A percentile compares a stretch with the other conserved stretches of the same genome.
phyloP scores from a whole-genome alignment of 2,888 invertebrate species.

The Notodonta ziczac region DNA sequence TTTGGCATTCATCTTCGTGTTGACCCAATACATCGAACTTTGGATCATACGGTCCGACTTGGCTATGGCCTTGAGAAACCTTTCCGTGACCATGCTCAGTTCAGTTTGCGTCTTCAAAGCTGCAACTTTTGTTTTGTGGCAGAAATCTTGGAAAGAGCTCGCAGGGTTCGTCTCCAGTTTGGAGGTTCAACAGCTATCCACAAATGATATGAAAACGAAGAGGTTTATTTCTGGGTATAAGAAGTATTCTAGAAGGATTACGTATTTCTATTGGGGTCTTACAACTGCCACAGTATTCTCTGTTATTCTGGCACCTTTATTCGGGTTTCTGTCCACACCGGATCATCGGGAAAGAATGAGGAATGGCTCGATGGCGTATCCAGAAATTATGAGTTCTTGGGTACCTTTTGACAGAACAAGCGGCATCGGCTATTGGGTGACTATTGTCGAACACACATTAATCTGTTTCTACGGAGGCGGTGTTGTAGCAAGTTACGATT shows the following conservation, averaged over 20 bases:
- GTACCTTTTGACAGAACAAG: conserved; percentile 58
- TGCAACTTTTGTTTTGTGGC: conserved; percentile 61
- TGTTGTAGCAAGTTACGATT: conserved; percentile 65
- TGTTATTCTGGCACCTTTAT: conserved; percentile 56
- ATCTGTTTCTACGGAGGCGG: conserved; percentile 65
- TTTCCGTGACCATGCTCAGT: conserved; percentile 69
- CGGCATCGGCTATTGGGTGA: conserved; percentile 56
- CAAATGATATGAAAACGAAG: conserved; percentile 40
- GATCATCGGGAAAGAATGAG: conserved; percentile 36
- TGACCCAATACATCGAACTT: conserved; percentile 68
- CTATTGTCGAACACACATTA: conserved; percentile 50
- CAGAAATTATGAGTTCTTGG: conserved; percentile 70
- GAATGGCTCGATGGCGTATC: conserved; percentile 52
- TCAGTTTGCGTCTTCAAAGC: conserved; percentile 66
- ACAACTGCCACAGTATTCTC: conserved; percentile 58
- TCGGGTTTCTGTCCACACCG: conserved; percentile 44
- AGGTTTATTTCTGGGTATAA: conserved; percentile 53
- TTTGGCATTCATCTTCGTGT: conserved; percentile 54
- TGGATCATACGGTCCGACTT: conserved; percentile 59
- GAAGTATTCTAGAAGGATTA: conserved; percentile 61
- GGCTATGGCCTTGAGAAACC: conserved; percentile 61
- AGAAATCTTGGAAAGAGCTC: conserved; percentile 58
- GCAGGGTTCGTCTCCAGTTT: conserved; percentile 56
- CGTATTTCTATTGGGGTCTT: conserved; percentile 65
- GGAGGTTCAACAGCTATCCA: conserved; percentile 54